Conservation (phyloP, 2,888 invertebrate species). For the Scaptomyza parva region DNA sequence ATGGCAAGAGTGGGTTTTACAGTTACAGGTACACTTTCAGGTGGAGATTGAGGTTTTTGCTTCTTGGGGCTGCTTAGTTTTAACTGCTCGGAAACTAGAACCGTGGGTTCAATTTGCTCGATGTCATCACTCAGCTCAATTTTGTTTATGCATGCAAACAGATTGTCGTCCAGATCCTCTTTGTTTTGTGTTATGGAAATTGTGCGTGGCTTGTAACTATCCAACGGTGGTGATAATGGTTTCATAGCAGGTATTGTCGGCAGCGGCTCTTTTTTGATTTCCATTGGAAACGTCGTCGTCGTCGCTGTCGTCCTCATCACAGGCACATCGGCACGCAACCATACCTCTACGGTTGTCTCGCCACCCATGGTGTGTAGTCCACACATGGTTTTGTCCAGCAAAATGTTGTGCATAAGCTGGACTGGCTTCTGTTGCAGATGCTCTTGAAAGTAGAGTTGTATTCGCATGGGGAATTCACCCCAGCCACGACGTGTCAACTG, state of each 20-base stretch:
- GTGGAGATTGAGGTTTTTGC: slow-evolving; percentile 12
- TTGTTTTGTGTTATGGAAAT: slow-evolving; percentile 72
- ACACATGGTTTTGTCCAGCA: slow-evolving; percentile 92
- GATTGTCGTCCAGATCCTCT: slow-evolving; percentile 79
- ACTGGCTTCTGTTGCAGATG: slow-evolving; percentile 91
- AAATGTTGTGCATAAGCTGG: slow-evolving; percentile 91
- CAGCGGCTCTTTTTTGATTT: slow-evolving; percentile 11
- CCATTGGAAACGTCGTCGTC: not conserved
- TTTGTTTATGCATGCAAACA: slow-evolving; percentile 81
- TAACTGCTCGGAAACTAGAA: slow-evolving; percentile 72
- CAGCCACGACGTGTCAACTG: slow-evolving; percentile 94
- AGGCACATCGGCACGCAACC: slow-evolving; percentile 85
- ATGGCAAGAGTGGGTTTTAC: not conserved
- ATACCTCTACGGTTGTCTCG: slow-evolving; percentile 92
- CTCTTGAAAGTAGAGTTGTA: slow-evolving; percentile 91
- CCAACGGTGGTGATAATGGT: not conserved
- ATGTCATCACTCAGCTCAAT: slow-evolving; percentile 81
- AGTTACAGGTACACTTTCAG: not conserved
- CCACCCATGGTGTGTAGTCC: slow-evolving; percentile 94
- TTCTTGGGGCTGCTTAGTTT: slow-evolving; percentile 69
- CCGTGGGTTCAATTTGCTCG: slow-evolving; percentile 84
- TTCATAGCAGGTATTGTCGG: not conserved
- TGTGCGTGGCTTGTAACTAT: slow-evolving; percentile 53
- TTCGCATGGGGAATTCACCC: slow-evolving; percentile 95
- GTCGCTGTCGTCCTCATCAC: not conserved